Base-by-base conservation (phyloP, 2,113 vertebrate species). In the Charadrius vociferus region DNA sequence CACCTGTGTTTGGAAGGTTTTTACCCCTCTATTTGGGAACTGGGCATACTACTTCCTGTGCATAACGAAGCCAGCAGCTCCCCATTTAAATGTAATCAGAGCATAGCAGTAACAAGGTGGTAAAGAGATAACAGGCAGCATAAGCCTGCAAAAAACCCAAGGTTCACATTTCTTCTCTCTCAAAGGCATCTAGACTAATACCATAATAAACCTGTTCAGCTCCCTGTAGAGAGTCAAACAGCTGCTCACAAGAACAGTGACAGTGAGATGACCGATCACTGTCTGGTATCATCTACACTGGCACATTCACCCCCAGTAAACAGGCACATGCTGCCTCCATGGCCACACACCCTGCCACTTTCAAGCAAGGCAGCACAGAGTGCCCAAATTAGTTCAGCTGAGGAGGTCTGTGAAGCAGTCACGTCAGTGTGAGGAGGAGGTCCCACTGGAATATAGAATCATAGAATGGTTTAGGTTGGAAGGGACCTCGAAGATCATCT, bases 61-160 rank as follows among this genome's bases (percentile, higher is more conserved):
- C 27, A 10, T 10, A 50, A 50, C 0, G 1, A 79, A 68, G 68
- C 56, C 65, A 92, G 56, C 34, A 91, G 83, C 62, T 93, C 56
- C 12, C 29, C 10, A 10, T 3, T 59, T 61, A 58, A 75, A 71
- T 36, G 30, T 93, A 83, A 91, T 92, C 91, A 91, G 81, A 95
- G 65, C 81, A 66, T 0, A 91, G 72, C 88, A 95, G 92, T 91
- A 82, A 68, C 61, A 81, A 85, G 71, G 80, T 87, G 55, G 71
- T 39, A 47, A 81, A 72, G 2, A 10, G 79, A 58, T 92, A 83
- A 88, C 13, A n/a, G 22, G 56, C 5, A 90, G 65, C n/a, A 36
- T 2, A 73, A 86, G 75, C 13, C 83, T 83, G n/a, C 8, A 39
- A 82, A 81, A 75, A 20, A 2, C 4, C 22, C n/a, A 29, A 36